A percentile compares a stretch with the other conserved stretches of the same genome.
phyloP scores from a whole-genome alignment of 1,140 invertebrate genomes.

The Orchesella cincta region DNA sequence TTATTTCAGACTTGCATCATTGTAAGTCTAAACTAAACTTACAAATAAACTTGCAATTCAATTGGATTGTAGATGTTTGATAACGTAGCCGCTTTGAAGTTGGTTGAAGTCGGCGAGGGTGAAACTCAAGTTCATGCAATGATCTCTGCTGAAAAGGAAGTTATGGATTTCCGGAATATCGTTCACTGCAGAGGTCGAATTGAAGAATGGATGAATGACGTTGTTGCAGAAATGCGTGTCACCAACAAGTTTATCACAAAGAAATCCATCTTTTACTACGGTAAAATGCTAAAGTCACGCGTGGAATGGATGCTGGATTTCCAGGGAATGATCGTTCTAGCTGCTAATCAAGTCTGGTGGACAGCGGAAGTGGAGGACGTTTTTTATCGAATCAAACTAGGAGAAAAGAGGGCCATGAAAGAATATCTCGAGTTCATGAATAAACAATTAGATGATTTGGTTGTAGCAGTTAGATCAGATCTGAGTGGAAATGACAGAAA shows the following conservation, averaged over 20 bases:
- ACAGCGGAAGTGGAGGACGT: conserved; percentile 89
- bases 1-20: too few relatives aligned
- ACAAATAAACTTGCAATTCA: too few relatives aligned
- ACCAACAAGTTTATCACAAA: conserved; percentile 84
- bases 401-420: conserved; percentile 83
- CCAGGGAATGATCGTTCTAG: conserved; percentile 83
- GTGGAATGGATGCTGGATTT: conserved; percentile 83
- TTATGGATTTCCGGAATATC: conserved; percentile 74
- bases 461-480: conserved; percentile 70
- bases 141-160: conserved; percentile 81
- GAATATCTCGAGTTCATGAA: conserved; percentile 79
- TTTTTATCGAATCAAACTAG: conserved; percentile 72
- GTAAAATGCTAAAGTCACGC: conserved; percentile 68
- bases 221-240: conserved; percentile 77
- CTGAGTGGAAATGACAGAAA: conserved; percentile 76
- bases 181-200: conserved; percentile 69
- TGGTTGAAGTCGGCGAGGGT: conserved; percentile 66
- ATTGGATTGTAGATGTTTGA: conserved; percentile 73
- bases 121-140: conserved; percentile 71
- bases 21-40: background rate
- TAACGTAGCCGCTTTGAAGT: conserved; percentile 74
- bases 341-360: conserved; percentile 89
- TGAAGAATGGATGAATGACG: conserved; percentile 82
- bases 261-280: conserved; percentile 82
- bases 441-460: conserved; percentile 78